Evolutionary conservation across 2,888 invertebrate genomes (phyloP).

Genomic region (Terebella lapidaria): DNA sequence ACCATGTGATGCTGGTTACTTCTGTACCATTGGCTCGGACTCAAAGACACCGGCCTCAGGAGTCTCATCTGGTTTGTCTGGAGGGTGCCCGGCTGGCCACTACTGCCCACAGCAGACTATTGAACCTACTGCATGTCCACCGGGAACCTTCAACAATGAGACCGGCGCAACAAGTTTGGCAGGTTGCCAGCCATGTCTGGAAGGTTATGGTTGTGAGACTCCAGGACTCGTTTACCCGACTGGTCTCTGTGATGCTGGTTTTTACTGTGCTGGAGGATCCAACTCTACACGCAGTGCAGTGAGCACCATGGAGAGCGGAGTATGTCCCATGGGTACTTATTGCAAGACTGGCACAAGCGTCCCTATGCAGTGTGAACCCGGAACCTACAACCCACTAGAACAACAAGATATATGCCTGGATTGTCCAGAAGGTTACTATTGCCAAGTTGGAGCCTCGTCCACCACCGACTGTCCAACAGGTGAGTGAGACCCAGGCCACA

Average conservation of each 20-base stretch:
- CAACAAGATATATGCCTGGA: conserved; percentile 35
- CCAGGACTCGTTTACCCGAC: conserved; percentile 38
- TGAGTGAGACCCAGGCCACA: too few species aligned
- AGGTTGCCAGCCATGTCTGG: conserved; percentile 39
- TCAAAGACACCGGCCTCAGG: conserved; percentile 27
- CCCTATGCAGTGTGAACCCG: conserved; percentile 36
- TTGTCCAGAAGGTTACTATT: conserved; percentile 46
- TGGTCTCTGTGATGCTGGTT: conserved; percentile 39
- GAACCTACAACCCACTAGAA: conserved; percentile 35
- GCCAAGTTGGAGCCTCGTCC: conserved; percentile 33
- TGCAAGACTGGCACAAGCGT: conserved; percentile 37
- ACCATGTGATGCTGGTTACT: conserved; percentile 44
- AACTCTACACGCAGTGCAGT: conserved; percentile 34
- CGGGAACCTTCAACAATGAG: conserved; percentile 44
- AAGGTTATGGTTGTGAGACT: conserved; percentile 40
- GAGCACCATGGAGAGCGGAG: conserved; percentile 35
- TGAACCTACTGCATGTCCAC: conserved; percentile 38
- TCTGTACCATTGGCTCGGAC: conserved; percentile 40
- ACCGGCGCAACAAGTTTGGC: conserved; percentile 25
- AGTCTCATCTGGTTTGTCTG: conserved; percentile 33
- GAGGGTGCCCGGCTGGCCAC: conserved; percentile 40
- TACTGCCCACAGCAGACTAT: conserved; percentile 40
- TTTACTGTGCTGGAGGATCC: conserved; percentile 40
- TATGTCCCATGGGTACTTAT: conserved; percentile 44
- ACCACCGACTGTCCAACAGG: conserved; percentile 39